These are phyloP conservation scores for Palythoa heliodiscus DNA, from an alignment of 92 coral and sea anemone species.

Conservation along the genomic window DNA sequence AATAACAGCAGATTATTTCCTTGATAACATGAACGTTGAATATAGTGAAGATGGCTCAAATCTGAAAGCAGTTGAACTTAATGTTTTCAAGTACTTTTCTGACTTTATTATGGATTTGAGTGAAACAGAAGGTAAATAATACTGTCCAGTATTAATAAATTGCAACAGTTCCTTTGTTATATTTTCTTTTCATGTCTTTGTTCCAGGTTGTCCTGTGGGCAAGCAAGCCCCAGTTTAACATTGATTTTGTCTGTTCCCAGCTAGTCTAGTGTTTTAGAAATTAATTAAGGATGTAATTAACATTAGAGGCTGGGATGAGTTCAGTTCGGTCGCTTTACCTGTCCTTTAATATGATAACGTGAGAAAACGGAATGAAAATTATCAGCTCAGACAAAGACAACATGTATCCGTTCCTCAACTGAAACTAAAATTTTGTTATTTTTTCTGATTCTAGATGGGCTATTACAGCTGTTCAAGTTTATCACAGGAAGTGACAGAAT, in stretches of 20 bases:
- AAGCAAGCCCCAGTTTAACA: neutral
- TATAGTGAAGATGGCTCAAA: constrained; percentile 77
- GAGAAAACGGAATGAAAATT: neutral
- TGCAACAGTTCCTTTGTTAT: constrained; percentile 1
- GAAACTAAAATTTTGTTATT: constrained; percentile 1
- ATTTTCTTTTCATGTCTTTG: neutral
- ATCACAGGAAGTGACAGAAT: constrained; percentile 62
- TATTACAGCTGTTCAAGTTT: constrained; percentile 61
- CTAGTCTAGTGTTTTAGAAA: neutral
- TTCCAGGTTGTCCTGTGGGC: constrained; percentile 9
- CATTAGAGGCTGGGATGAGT: constrained; percentile 2
- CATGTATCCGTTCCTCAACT: neutral
- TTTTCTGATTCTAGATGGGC: constrained; percentile 45
- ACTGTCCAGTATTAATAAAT: neutral
- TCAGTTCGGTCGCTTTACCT: neutral
- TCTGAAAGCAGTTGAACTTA: constrained; percentile 56
- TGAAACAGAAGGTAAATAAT: constrained; percentile 52
- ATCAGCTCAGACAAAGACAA: neutral
- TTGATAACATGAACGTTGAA: constrained; percentile 56
- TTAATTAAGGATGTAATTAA: neutral
- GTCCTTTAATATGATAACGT: neutral
- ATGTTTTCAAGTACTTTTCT: constrained; percentile 64
- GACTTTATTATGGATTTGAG: constrained; percentile 65
- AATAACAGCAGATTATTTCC: constrained; percentile 64
- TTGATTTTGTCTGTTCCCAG: neutral